phyloP scores from a whole-genome alignment of 2,113 vertebrate species.

The Phainopepla nitens region DNA sequence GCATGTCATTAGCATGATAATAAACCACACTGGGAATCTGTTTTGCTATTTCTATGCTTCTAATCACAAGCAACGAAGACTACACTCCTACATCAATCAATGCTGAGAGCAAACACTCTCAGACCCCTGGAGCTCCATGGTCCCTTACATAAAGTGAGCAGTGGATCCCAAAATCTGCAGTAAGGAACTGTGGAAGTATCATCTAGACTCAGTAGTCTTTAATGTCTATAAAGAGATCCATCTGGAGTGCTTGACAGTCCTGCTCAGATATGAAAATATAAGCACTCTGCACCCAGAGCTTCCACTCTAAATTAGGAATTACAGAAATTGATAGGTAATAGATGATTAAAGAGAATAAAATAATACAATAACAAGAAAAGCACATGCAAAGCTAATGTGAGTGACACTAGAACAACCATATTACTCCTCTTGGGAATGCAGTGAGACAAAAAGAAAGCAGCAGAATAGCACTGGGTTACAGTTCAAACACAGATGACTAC shows the following conservation, averaged over 20 bases:
- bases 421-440: neutral
- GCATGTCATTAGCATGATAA: constrained; percentile 41
- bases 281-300: neutral
- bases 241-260: neutral
- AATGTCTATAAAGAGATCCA: neutral
- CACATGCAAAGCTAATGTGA: neutral
- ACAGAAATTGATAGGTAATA: neutral
- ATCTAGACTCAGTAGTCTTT: neutral
- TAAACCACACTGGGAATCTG: neutral
- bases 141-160: neutral
- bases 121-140: neutral
- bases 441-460: neutral
- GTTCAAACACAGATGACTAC: accelerated
- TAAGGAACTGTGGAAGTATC: neutral
- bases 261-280: neutral
- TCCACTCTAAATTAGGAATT: neutral
- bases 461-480: neutral
- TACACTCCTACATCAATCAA: neutral
- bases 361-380: neutral
- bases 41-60: neutral
- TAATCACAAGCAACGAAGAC: neutral
- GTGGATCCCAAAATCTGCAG: neutral
- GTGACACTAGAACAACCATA: neutral
- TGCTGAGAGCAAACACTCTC: neutral
- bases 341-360: neutral